phyloP scores from a whole-genome alignment of 2,797 vertebrate genomes.

The Pteropus rufus region DNA sequence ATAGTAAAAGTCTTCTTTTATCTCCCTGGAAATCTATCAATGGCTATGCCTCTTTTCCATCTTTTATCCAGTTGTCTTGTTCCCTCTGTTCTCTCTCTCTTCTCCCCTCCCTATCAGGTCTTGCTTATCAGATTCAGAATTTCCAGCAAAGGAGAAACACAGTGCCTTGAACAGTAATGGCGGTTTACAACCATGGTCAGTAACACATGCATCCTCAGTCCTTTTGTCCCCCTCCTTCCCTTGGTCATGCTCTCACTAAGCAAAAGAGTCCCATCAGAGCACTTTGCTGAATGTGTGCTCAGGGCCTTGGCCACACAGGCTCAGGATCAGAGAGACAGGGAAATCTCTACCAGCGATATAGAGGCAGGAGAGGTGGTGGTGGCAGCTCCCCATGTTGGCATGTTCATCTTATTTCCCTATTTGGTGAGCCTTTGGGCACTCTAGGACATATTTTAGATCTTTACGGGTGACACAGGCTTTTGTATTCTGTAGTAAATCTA shows the following conservation, averaged over 20 bases:
- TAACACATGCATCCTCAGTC: background rate
- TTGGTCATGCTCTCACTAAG: background rate
- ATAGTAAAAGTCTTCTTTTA: background rate
- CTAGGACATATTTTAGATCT: background rate
- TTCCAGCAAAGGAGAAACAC: background rate
- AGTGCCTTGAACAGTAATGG: background rate
- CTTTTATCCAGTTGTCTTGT: background rate
- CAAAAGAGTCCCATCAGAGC: background rate
- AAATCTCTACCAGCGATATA: background rate
- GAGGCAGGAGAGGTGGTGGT: background rate
- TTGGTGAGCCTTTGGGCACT: background rate
- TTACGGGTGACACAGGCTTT: background rate
- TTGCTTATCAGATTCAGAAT: background rate
- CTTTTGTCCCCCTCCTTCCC: too few species aligned
- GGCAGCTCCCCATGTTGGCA: background rate
- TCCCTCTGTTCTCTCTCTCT: background rate
- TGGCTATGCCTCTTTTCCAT: background rate
- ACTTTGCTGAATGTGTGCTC: background rate
- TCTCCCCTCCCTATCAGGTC: background rate
- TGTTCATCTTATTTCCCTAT: background rate
- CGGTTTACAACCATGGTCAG: background rate
- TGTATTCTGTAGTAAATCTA: background rate
- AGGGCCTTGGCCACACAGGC: background rate
- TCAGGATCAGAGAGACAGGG: background rate
- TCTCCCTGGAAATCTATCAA: background rate